Percentiles rank a stretch among this genome's conserved stretches.
phyloP scores from a whole-genome alignment of 2,113 vertebrate species.

The Cinclus mexicanus region DNA sequence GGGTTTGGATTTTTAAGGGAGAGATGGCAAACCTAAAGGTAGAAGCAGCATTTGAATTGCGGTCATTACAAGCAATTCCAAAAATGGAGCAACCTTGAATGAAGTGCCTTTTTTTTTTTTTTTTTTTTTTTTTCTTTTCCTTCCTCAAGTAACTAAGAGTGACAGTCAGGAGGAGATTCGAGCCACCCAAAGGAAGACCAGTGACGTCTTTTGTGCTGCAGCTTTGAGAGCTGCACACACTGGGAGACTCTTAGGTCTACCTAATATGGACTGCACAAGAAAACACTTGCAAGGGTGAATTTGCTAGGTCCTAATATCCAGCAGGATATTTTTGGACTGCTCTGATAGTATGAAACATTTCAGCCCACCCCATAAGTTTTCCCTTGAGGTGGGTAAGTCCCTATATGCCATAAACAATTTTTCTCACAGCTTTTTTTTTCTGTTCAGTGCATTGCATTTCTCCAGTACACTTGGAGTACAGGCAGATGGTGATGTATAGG shows the following conservation, averaged over 20 bases:
- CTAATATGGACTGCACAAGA: conserved; percentile 33
- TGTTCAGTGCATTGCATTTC: neutral
- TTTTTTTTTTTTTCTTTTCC: neutral
- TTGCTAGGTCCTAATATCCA: neutral
- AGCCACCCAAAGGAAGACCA: conserved; percentile 34
- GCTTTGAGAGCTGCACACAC: neutral
- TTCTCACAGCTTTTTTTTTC: neutral
- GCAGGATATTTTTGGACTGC: conserved; percentile 9
- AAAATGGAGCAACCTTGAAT: conserved; percentile 46
- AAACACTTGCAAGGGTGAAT: conserved; percentile 17
- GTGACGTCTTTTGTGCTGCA: conserved; percentile 18
- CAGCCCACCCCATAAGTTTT: neutral
- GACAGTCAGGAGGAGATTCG: conserved; percentile 23
- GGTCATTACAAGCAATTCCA: conserved; percentile 2
- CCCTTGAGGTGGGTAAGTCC: neutral
- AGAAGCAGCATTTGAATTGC: neutral
- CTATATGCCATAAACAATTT: neutral
- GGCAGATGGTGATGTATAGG: neutral
- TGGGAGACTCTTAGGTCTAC: conserved; percentile 9
- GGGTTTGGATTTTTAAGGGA: neutral
- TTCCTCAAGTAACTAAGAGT: conserved; percentile 13
- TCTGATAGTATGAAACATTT: neutral
- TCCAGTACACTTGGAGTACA: neutral
- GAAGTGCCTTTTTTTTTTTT: neutral
- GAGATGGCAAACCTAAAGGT: neutral